Evolutionary conservation across 2,113 vertebrate genomes (phyloP).

Genomic region (Tetrao urogallus): DNA sequence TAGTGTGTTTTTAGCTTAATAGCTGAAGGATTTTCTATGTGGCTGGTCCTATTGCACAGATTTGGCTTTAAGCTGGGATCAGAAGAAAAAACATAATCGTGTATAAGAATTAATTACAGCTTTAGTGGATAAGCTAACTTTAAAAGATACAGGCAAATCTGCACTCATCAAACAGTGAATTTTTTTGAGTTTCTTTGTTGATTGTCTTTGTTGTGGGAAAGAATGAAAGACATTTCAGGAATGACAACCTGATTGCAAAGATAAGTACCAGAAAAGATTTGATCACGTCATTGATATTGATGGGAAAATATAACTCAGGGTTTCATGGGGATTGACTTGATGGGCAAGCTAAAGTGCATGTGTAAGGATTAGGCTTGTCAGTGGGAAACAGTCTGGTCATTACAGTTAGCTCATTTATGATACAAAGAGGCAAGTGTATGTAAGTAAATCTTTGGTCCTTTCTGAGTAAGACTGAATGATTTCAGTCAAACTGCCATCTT

Average conservation of each 20-base stretch:
- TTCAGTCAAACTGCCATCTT: neutral
- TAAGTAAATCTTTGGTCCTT: neutral
- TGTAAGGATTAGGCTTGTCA: slow-evolving; percentile 60
- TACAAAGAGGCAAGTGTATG: neutral
- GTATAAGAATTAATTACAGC: slow-evolving; percentile 72
- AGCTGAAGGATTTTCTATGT: slow-evolving; percentile 71
- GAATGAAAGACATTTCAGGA: slow-evolving; percentile 76
- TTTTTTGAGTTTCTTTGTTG: slow-evolving; percentile 64
- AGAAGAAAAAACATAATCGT: slow-evolving; percentile 65
- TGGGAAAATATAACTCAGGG: slow-evolving; percentile 65
- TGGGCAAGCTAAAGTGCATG: slow-evolving; percentile 48
- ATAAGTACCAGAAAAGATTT: slow-evolving; percentile 72
- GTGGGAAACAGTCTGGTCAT: slow-evolving; percentile 48
- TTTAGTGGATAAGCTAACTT: slow-evolving; percentile 72
- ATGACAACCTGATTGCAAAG: slow-evolving; percentile 73
- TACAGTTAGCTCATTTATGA: slow-evolving; percentile 7
- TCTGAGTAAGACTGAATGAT: neutral
- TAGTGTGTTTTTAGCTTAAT: slow-evolving; percentile 41
- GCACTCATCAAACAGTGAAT: slow-evolving; percentile 48
- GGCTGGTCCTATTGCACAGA: slow-evolving; percentile 63
- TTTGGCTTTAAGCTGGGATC: slow-evolving; percentile 72
- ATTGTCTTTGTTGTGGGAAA: slow-evolving; percentile 76
- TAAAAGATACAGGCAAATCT: slow-evolving; percentile 69
- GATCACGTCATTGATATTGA: slow-evolving; percentile 73
- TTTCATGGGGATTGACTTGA: slow-evolving; percentile 74